phyloP scores from a whole-genome alignment of 2,888 invertebrate genomes.

The Oligia latruncula region DNA sequence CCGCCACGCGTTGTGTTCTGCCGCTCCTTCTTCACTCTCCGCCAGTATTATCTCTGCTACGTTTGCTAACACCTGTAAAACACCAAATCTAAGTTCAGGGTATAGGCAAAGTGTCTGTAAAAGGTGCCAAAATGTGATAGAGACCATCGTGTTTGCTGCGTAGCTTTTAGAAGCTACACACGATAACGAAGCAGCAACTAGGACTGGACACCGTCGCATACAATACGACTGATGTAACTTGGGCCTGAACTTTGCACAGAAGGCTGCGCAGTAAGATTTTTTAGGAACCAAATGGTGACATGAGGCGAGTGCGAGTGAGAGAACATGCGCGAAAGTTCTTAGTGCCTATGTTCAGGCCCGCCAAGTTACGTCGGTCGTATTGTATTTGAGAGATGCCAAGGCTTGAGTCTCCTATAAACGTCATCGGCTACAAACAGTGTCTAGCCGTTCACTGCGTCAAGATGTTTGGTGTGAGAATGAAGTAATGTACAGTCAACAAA shows the following conservation, averaged over 20 bases:
- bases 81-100: not conserved
- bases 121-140: not conserved
- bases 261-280: too few species aligned
- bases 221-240: too few species aligned
- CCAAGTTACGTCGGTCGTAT: too few species aligned
- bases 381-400: not conserved
- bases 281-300: too few species aligned
- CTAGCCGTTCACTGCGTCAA: not conserved
- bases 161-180: too few species aligned
- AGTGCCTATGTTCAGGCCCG: too few species aligned
- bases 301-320: too few species aligned
- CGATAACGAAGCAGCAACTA: too few species aligned
- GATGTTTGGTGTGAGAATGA: not conserved
- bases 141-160: not conserved
- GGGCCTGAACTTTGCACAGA: too few species aligned
- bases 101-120: not conserved
- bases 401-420: not conserved
- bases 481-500: too few species aligned
- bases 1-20: constrained; percentile 96
- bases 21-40: constrained; percentile 96
- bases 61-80: constrained; percentile 96
- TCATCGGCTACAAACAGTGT: not conserved
- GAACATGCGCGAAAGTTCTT: too few species aligned
- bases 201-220: too few species aligned
- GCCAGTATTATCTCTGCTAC: constrained; percentile 99